phyloP scores from a whole-genome alignment of 1,140 invertebrate genomes.

The Drosophila ficusphila region DNA sequence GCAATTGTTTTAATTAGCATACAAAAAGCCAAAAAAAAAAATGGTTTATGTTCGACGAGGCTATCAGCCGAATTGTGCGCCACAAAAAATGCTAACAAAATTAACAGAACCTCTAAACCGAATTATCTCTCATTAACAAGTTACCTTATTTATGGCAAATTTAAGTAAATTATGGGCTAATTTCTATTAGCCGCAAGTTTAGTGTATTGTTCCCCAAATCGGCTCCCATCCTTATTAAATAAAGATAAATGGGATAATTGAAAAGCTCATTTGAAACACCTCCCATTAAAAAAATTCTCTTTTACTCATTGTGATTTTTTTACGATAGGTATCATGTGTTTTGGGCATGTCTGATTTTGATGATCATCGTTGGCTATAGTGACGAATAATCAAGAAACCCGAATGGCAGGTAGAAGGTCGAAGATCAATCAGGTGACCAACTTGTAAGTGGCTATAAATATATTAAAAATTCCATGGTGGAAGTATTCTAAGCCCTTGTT shows the following conservation, averaged over 20 bases:
- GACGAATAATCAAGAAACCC: constrained; percentile 25
- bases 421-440: constrained; percentile 42
- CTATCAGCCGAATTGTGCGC: constrained; percentile 1
- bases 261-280: background rate
- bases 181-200: constrained; percentile 32
- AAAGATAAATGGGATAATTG: constrained; percentile 28
- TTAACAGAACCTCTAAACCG: constrained; percentile 1
- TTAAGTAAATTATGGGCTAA: constrained; percentile 25
- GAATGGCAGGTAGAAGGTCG: constrained; percentile 15
- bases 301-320: background rate
- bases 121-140: constrained; percentile 24
- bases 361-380: constrained; percentile 2
- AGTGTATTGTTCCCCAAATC: constrained; percentile 6
- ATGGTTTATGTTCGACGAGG: background rate
- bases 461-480: constrained; percentile 8
- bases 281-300: background rate
- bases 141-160: constrained; percentile 13
- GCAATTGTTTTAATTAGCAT: constrained; percentile 7
- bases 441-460: constrained; percentile 24
- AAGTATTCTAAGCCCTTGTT: background rate
- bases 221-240: constrained; percentile 11
- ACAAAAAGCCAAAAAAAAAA: constrained; percentile 1
- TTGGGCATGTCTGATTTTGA: constrained; percentile 6
- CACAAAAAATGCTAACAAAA: constrained; percentile 18
- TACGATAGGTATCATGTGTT: constrained; percentile 9